Evolutionary conservation across 2,113 vertebrate genomes (phyloP).

Genomic region (Lagopus muta): DNA sequence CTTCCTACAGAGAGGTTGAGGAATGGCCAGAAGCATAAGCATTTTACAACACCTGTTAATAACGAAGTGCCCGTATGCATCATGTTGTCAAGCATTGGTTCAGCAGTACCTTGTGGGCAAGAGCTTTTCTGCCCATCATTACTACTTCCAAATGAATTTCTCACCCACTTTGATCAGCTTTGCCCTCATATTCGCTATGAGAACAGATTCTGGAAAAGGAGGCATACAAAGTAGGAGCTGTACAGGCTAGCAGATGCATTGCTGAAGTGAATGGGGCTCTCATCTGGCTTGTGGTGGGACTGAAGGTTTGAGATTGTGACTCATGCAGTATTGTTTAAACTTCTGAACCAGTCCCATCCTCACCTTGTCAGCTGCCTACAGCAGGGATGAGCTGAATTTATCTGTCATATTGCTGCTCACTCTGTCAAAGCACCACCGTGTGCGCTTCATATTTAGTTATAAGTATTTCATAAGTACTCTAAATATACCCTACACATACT

Average conservation of each 20-base stretch:
- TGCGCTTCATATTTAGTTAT: too few species aligned
- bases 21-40: background rate
- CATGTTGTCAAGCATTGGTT: background rate
- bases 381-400: background rate
- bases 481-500: too few species aligned
- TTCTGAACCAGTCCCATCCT: background rate
- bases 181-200: accelerated
- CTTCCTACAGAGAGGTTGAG: background rate
- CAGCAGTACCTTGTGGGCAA: background rate
- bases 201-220: background rate
- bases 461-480: too few species aligned
- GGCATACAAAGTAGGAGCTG: background rate
- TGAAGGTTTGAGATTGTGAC: background rate
- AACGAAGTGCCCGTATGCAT: background rate
- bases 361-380: background rate
- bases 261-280: background rate
- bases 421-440: too few species aligned
- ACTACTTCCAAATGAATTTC: background rate
- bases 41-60: background rate
- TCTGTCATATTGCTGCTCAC: too few species aligned
- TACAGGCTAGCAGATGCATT: background rate
- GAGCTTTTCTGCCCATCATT: background rate
- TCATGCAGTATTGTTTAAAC: background rate
- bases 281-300: background rate
- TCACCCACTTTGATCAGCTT: background rate